Percentiles rank a stretch among this genome's conserved stretches.
These are phyloP conservation scores for Petrocephalus zakoni DNA, from an alignment of 2,113 vertebrate species.

Conservation along the genomic window DNA sequence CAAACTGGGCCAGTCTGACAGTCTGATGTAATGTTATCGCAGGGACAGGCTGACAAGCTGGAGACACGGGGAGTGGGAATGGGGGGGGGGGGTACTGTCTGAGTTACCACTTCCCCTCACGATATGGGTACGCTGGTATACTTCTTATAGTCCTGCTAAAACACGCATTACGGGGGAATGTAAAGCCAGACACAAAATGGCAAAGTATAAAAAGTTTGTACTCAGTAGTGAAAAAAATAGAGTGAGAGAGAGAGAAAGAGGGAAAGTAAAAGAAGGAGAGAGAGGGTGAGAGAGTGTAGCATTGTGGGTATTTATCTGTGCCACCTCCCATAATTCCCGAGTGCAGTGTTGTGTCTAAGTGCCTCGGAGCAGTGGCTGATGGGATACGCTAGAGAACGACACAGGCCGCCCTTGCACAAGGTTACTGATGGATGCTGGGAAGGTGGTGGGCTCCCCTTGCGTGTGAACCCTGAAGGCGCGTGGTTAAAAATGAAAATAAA, in stretches of 20 bases:
- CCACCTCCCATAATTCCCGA: slow-evolving; percentile 4
- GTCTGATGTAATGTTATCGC: slow-evolving; percentile 37
- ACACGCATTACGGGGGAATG: neutral
- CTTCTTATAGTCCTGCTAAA: neutral
- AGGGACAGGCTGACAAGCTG: slow-evolving; percentile 38
- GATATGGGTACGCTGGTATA: neutral
- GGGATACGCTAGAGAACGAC: neutral
- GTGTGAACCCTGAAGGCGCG: neutral
- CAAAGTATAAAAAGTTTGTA: neutral
- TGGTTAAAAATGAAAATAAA: neutral
- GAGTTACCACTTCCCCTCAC: neutral
- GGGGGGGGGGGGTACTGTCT: neutral
- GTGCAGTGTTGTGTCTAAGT: neutral
- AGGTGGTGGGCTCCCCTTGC: neutral
- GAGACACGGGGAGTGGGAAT: neutral
- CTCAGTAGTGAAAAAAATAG: neutral
- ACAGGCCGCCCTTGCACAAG: neutral
- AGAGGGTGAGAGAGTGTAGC: neutral
- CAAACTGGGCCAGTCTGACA: slow-evolving; percentile 45
- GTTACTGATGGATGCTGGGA: slow-evolving; percentile 5
- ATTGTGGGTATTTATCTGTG: slow-evolving; percentile 6
- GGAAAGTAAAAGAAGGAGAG: neutral
- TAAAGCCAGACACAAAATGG: neutral
- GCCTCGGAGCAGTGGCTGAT: slow-evolving; percentile 1
- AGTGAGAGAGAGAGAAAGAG: neutral